These are phyloP conservation scores for Alosa alosa DNA, from an alignment of 2,113 vertebrate genomes.

Conservation along the genomic window DNA sequence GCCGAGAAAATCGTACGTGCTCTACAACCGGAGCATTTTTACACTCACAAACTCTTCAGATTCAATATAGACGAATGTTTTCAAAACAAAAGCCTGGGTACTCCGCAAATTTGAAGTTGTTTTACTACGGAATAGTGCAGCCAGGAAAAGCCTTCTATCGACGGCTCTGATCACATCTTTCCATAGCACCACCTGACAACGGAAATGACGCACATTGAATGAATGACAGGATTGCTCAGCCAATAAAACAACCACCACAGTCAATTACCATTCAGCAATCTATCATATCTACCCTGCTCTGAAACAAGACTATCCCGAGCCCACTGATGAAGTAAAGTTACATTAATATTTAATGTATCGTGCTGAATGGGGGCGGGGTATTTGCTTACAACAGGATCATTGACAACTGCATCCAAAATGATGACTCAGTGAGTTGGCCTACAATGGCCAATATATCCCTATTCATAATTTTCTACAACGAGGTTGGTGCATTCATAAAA, in stretches of 20 bases:
- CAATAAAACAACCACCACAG: slow-evolving; percentile 51
- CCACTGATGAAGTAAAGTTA: not conserved
- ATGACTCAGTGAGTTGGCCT: not conserved
- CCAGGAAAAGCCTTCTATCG: slow-evolving; percentile 73
- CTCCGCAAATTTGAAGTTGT: slow-evolving; percentile 41
- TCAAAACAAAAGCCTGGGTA: slow-evolving; percentile 36
- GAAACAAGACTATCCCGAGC: not conserved
- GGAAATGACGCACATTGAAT: slow-evolving; percentile 76
- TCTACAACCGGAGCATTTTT: slow-evolving; percentile 46
- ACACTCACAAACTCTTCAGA: not conserved
- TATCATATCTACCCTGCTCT: not conserved
- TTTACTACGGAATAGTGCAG: slow-evolving; percentile 69
- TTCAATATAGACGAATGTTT: slow-evolving; percentile 28
- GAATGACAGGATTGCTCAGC: slow-evolving; percentile 61
- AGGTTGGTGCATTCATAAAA: not conserved
- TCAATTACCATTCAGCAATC: not conserved
- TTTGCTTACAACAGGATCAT: not conserved
- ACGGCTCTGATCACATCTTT: slow-evolving; percentile 79
- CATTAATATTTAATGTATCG: not conserved
- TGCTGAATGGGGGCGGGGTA: not conserved
- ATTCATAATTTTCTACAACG: not conserved
- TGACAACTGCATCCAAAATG: not conserved
- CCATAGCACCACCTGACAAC: slow-evolving; percentile 84
- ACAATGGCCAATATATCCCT: not conserved
- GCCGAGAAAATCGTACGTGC: slow-evolving; percentile 65